Base-by-base conservation (phyloP, 2,797 vertebrate genomes). In the Coracias cyanogaster region DNA sequence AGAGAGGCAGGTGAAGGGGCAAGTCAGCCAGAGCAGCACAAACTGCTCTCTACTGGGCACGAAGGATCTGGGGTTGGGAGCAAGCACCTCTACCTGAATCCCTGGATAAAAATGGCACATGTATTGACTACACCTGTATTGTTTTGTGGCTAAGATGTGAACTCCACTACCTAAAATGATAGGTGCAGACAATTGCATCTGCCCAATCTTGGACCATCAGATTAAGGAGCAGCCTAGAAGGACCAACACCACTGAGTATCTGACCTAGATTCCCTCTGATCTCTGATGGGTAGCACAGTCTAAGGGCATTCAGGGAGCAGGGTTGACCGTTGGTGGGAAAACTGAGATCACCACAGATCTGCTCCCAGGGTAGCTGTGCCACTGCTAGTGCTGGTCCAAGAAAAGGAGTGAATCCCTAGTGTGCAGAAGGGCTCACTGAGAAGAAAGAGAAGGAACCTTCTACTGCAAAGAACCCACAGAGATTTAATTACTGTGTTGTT, bases 281-380 rank as follows among this genome's bases (percentile, higher is more conserved):
- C 64, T 46, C 54, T 1, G 1, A 25, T 22, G 2, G 2, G 28
- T 4, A 69, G n/a, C 64, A 28, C 1, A 2, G 41, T 25, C 28
- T n/a, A 29, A 39, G 29, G 48, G 48, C 3, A 2, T 61, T 28
- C 29, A 28, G 19, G 29, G 11, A 55, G 48, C 65, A 55, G 35
- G 35, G 35, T 35, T 87, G 65, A 31, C 25, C 5, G 1, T 55
- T 41, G 48, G 49, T 15, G 9, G 29, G 31, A 71, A 29, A 41
- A 29, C 49, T 41, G 49, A 20, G 9, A 55, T 41, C 25, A 26
- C 41, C 20, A 22, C 29, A 49, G 66, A 71, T 21, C 41, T 71
- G 62, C 37, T 60, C 37, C n/a, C 0, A 0, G 16, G 37, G 21
- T n/a, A 37, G 14, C 45, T 18, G 22, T 51, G 57, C 57, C 57